Evolutionary conservation across 2,797 vertebrate genomes (phyloP), one percentile per base, ranked within the genome.

Genomic region (Microctenopoma steveboyesi): DNA sequence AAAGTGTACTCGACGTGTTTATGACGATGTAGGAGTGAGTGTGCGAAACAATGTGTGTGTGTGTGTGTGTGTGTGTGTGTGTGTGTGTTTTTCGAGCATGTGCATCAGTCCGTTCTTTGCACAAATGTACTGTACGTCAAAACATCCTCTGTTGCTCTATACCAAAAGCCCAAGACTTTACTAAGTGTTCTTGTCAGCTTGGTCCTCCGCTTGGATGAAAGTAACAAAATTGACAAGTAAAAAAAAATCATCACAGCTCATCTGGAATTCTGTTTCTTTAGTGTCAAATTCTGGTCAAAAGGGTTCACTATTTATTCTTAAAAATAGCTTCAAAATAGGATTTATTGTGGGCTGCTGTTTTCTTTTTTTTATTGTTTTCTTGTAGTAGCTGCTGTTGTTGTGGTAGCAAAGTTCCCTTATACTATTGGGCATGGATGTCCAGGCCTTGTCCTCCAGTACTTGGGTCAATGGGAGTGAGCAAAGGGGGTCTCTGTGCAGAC

Each of bases 221-320:
- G 96, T 96, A 97, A 96, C 94, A 96, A 97, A 94, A 92, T 92
- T 91, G 91, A 94, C 90, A 96, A 96, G 94, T 96, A 66, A 64
- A 30, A 61, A 62, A 61, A 64, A 74, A 94, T 95, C 93, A 97
- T 98, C 96, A 98, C 97, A 98, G 96, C 96, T 97, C 95, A 79
- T 96, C 94, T 98, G 96, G 97, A 98, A 97, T 97, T 97, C 95
- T 86, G 85, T 95, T 88, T 88, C 86, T 86, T 94, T 95, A 95
- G 93, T 94, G 94, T 97, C 95, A 96, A 96, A 95, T 96, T 97
- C 95, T 96, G 95, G 95, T 97, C 95, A 97, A 96, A 96, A 96
- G 95, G 89, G 79, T 92, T 88, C 78, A 43, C 68, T 78, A 90
- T 72, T 83, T 89, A 92, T 89, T 91, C 87, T 92, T 95, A 95